Percentiles rank a stretch among this genome's conserved stretches.
Evolutionary conservation across 1,140 invertebrate species (phyloP).

Genomic region (Aporrectodea caliginosa): DNA sequence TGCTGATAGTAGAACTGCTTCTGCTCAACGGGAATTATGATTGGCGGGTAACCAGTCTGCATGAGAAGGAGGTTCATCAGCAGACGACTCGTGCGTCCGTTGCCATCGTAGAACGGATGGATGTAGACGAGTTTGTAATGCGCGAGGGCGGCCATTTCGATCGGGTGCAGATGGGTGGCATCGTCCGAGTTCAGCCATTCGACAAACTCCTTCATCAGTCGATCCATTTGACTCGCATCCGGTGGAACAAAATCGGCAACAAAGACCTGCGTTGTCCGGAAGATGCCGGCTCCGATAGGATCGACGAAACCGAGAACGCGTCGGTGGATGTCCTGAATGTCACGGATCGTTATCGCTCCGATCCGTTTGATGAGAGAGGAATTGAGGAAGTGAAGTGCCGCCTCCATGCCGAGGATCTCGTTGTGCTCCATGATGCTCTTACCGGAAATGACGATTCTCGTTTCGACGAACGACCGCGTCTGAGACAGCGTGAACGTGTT

Average conservation of each 20-base stretch:
- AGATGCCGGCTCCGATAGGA: slow-evolving; percentile 57
- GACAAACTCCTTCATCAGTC: slow-evolving; percentile 81
- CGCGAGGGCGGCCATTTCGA: slow-evolving; percentile 82
- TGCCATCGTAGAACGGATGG: slow-evolving; percentile 73
- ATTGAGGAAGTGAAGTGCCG: slow-evolving; percentile 93
- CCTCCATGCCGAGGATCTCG: slow-evolving; percentile 74
- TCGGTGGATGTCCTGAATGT: slow-evolving; percentile 88
- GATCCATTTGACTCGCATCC: slow-evolving; percentile 70
- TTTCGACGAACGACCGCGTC: slow-evolving; percentile 87
- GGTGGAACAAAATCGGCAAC: slow-evolving; percentile 88
- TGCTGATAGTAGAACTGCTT: slow-evolving; percentile 72
- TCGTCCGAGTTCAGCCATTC: slow-evolving; percentile 83
- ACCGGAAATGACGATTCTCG: slow-evolving; percentile 82
- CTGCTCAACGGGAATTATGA: slow-evolving; percentile 89
- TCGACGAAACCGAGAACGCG: slow-evolving; percentile 88
- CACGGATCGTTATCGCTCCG: slow-evolving; percentile 70
- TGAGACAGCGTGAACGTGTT: slow-evolving; percentile 94
- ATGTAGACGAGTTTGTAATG: slow-evolving; percentile 96
- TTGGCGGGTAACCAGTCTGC: slow-evolving; percentile 93
- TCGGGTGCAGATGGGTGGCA: slow-evolving; percentile 64
- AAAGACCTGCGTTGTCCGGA: slow-evolving; percentile 67
- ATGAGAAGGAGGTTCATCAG: slow-evolving; percentile 97
- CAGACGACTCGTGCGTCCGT: slow-evolving; percentile 87
- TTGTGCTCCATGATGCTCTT: slow-evolving; percentile 95
- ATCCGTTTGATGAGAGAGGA: slow-evolving; percentile 69